Evolutionary conservation across 2,113 vertebrate species (phyloP).

Genomic region (Clupea harengus): DNA sequence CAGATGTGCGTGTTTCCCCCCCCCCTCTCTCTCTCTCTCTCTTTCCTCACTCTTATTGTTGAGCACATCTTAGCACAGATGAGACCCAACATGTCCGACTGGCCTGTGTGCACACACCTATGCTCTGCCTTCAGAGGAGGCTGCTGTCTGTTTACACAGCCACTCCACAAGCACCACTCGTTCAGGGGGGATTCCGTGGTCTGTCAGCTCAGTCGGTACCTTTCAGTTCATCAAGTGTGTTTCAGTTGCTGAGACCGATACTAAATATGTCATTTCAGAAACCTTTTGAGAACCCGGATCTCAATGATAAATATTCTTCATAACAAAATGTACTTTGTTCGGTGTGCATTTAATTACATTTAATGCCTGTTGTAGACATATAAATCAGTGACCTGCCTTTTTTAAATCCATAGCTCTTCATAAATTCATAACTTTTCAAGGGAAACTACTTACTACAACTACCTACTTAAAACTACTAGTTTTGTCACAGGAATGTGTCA

Average conservation of each 20-base stretch:
- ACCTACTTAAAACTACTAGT: no score
- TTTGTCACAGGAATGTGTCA: not conserved
- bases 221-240: not conserved
- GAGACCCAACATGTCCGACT: not conserved
- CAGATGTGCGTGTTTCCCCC: slow-evolving; percentile 42
- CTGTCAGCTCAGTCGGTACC: not conserved
- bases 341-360: not conserved
- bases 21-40: not conserved
- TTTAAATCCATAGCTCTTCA: not conserved
- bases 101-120: not conserved
- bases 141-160: not conserved
- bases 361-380: not conserved
- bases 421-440: not conserved
- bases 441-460: not conserved
- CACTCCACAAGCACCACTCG: not conserved
- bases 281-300: not conserved
- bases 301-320: not conserved
- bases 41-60: slow-evolving; percentile 23
- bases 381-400: not conserved
- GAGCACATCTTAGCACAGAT: slow-evolving; percentile 9
- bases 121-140: not conserved
- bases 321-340: not conserved
- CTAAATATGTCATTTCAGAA: no score
- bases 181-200: not conserved
- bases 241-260: not conserved